Evolutionary conservation across 2,797 vertebrate species (phyloP).

Genomic region (Lutjanus argentimaculatus): DNA sequence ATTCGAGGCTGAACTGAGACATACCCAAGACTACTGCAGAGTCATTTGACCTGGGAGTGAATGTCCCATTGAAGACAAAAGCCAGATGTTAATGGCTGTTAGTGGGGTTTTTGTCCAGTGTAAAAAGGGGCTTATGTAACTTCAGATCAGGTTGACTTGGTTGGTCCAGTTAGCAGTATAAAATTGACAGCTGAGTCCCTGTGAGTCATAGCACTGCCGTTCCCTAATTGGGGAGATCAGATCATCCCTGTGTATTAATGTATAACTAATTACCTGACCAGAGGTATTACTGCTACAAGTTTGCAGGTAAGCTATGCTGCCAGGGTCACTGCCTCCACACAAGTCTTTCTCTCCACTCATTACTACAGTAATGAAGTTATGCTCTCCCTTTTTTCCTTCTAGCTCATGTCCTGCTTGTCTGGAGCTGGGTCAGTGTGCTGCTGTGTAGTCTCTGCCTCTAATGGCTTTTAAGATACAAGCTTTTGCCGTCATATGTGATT

Average conservation of each 20-base stretch:
- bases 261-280: conserved; percentile 86
- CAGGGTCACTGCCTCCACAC: conserved; percentile 74
- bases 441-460: conserved; percentile 43
- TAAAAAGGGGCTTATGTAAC: not conserved
- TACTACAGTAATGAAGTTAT: conserved; percentile 82
- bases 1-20: no score
- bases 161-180: conserved; percentile 12
- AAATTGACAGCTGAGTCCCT: conserved; percentile 41
- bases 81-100: no score
- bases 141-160: conserved; percentile 33
- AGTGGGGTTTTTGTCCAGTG: no score
- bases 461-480: conserved; percentile 30
- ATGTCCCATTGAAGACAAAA: no score
- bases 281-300: conserved; percentile 80
- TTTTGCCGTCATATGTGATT: conserved; percentile 32
- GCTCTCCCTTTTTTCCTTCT: conserved; percentile 37
- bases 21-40: no score
- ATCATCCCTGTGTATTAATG: conserved; percentile 84
- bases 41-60: no score
- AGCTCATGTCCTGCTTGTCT: conserved; percentile 55
- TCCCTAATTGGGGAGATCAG: conserved; percentile 79
- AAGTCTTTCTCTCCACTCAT: conserved; percentile 77
- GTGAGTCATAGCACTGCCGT: conserved; percentile 66
- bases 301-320: conserved; percentile 79
- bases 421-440: conserved; percentile 48